Base-by-base conservation (phyloP, 35 echinoderm and acorn worm genomes). In the Apostichopus californicus region DNA sequence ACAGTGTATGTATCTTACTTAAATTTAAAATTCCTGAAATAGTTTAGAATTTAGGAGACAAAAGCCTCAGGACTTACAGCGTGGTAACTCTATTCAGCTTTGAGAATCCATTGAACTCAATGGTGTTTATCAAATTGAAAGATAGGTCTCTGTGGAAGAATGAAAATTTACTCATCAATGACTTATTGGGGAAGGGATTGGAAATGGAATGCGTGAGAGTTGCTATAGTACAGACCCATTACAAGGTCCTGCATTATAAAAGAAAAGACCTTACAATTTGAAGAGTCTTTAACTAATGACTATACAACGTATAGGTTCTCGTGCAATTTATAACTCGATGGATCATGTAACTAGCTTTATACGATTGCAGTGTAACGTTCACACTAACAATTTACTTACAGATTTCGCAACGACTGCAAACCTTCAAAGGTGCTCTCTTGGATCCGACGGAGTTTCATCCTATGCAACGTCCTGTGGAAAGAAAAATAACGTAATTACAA, bases 351-450 rank as follows among this genome's bases (percentile, higher is more conserved):
- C 34, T 46, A 46, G 34, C 34, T 46, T 2, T 46, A 46, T 46
- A 46, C 34, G 34, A 46, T 46, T 46, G 34, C 0, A 46, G 0
- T 46, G 34, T 46, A 46, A 46, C 34, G 34, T 3, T 46, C 34
- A 46, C 34, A 46, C 18, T 80, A 54, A 14, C 68, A 18, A 26
- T 5, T 24, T 79, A 90, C 92, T 93, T 93, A 93, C 92, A 93
- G 64, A 0, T 20, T 64, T 56, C 71, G 12, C 9, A 93, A 66
- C 1, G 85, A 53, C 8, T 18, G 52, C 12, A 93, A 61, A 54
- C 86, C 92, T 13, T 21, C 56, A 80, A 93, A 93, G 18, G 71
- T 26, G 57, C 80, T 57, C 3, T 56, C 20, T 10, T 24, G 21
- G 21, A 89, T 79, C 4, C 1, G 15, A 15, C 17, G 78, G 21